These are phyloP conservation scores for Zaprionus davidi DNA, from an alignment of 1,140 invertebrate species.

Conservation along the genomic window DNA sequence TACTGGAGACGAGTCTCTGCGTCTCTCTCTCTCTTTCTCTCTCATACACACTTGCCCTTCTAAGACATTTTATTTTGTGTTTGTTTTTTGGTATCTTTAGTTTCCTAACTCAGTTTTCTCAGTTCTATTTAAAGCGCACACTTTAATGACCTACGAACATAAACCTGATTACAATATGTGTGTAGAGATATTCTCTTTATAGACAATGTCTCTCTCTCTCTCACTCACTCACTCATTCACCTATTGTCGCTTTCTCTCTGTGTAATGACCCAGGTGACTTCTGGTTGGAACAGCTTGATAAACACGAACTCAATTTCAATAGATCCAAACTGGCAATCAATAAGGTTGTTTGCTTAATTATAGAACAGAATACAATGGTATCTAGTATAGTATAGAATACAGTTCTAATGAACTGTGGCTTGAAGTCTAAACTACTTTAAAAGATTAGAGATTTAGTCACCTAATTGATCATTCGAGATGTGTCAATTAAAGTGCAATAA, in stretches of 20 bases:
- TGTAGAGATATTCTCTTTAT: slow-evolving; percentile 19
- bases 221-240: neutral
- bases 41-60: neutral
- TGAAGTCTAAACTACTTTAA: neutral
- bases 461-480: neutral
- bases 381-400: neutral
- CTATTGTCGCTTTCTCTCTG: slow-evolving; percentile 29
- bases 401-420: neutral
- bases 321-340: slow-evolving; percentile 3
- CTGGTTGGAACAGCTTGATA: neutral
- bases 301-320: neutral
- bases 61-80: neutral
- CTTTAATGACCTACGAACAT: slow-evolving; percentile 31
- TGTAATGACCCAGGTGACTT: slow-evolving; percentile 9
- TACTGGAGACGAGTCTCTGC: neutral
- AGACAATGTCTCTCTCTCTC: slow-evolving; percentile 1
- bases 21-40: slow-evolving; percentile 3
- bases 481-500: slow-evolving; percentile 36
- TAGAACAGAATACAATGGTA: neutral
- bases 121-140: slow-evolving; percentile 43
- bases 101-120: slow-evolving; percentile 26
- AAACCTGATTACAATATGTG: slow-evolving; percentile 38
- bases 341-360: neutral
- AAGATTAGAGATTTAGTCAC: neutral
- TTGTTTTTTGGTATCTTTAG: slow-evolving; percentile 11